These are phyloP conservation scores for Alligator mississippiensis DNA, from an alignment of 2,113 vertebrate genomes.

Conservation along the genomic window DNA sequence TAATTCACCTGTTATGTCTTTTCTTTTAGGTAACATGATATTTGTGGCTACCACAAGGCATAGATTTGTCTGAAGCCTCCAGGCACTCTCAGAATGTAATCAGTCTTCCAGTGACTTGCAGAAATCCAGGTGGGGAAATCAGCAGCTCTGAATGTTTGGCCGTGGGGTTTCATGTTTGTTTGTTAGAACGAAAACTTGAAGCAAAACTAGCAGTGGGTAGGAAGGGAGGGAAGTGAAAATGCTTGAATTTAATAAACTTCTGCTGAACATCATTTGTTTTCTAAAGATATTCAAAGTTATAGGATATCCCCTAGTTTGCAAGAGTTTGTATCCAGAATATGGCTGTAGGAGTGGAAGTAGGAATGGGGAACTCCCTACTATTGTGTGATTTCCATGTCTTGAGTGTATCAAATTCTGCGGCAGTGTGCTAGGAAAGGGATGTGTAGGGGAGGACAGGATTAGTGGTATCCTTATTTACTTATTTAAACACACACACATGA, in stretches of 20 bases:
- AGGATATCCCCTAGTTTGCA: not conserved
- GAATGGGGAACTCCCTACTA: not conserved
- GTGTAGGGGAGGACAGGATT: not conserved
- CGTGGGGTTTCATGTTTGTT: not conserved
- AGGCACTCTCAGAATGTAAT: not conserved
- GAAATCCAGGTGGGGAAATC: not conserved
- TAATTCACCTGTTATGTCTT: not conserved
- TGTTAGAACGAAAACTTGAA: not conserved
- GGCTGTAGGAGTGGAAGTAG: not conserved
- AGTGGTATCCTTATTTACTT: not conserved
- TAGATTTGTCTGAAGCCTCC: not conserved
- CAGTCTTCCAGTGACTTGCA: not conserved
- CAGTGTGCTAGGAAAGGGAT: not conserved
- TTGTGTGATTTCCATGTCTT: not conserved
- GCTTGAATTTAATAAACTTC: not conserved
- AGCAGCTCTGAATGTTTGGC: not conserved
- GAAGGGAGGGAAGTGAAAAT: conserved; percentile 5
- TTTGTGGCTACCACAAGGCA: not conserved
- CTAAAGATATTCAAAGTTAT: not conserved
- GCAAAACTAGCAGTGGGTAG: not conserved
- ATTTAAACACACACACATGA: not conserved
- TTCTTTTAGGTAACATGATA: not conserved
- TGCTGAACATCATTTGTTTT: not conserved
- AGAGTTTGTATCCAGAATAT: not conserved
- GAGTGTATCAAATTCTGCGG: not conserved